A percentile compares a stretch with the other conserved stretches of the same genome.
Evolutionary conservation across 2,113 vertebrate genomes (phyloP).

Genomic region (Ploceus nigricollis): DNA sequence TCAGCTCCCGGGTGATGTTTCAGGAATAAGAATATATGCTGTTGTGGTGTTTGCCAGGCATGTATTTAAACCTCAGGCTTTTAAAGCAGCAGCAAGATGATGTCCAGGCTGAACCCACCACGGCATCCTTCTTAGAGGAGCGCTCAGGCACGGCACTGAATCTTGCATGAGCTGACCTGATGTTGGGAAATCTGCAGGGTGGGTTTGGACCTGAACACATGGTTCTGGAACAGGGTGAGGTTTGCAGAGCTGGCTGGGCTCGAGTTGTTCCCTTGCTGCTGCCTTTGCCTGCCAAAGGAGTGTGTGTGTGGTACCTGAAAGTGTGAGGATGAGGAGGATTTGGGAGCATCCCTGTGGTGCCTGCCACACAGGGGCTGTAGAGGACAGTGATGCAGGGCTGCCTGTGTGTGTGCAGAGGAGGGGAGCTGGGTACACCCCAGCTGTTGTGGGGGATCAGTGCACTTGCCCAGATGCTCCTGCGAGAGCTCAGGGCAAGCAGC

Average conservation of each 20-base stretch:
- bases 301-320: background rate
- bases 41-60: background rate
- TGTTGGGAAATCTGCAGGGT: background rate
- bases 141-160: background rate
- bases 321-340: background rate
- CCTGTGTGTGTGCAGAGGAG: background rate
- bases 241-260: background rate
- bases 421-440: background rate
- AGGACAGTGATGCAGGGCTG: background rate
- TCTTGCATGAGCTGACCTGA: background rate
- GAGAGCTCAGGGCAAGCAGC: slow-evolving; percentile 55
- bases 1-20: background rate
- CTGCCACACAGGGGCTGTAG: background rate
- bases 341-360: background rate
- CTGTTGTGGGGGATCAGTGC: background rate
- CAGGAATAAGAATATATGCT: background rate
- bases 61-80: background rate
- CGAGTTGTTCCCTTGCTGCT: background rate
- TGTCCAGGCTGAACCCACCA: background rate
- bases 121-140: background rate
- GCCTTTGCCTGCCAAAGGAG: background rate
- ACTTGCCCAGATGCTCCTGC: background rate
- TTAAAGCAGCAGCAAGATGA: background rate
- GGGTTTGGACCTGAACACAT: background rate
- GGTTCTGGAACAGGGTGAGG: background rate